Conservation (phyloP, 2,113 vertebrate species). For the Ellobius talpinus region DNA sequence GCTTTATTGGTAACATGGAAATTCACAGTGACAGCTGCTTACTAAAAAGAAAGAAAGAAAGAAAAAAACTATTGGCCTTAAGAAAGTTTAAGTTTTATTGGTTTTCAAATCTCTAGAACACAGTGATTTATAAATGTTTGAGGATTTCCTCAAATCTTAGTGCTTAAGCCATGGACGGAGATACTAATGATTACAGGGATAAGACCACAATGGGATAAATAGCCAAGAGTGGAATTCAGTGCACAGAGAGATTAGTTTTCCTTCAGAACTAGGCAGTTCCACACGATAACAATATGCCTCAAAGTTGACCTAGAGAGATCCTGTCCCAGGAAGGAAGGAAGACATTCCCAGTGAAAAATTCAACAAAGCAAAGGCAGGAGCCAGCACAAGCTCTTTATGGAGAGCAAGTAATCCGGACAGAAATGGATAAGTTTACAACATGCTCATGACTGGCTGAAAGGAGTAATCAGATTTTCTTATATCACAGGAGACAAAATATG, state of each 20-base stretch:
- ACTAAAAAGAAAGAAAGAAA: neutral
- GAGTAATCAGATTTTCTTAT: neutral
- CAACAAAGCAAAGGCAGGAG: neutral
- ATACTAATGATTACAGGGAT: neutral
- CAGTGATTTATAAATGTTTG: neutral
- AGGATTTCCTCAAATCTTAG: neutral
- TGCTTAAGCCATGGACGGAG: neutral
- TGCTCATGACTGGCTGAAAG: neutral
- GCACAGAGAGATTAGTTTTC: slow-evolving; percentile 18
- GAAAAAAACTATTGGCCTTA: neutral
- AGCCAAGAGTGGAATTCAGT: neutral
- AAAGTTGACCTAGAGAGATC: neutral
- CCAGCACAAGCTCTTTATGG: neutral
- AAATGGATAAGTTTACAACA: neutral
- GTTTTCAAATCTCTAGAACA: slow-evolving; percentile 51
- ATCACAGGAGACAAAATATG: slow-evolving; percentile 8
- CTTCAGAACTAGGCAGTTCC: neutral
- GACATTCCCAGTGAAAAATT: neutral
- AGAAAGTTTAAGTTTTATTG: slow-evolving; percentile 16
- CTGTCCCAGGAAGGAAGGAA: neutral
- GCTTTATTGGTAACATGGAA: slow-evolving; percentile 35
- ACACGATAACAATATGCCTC: neutral
- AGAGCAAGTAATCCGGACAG: neutral
- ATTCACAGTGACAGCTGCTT: neutral
- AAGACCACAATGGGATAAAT: neutral